Conservation (phyloP, 2,888 invertebrate genomes). For the Gnatocerus cornutus region DNA sequence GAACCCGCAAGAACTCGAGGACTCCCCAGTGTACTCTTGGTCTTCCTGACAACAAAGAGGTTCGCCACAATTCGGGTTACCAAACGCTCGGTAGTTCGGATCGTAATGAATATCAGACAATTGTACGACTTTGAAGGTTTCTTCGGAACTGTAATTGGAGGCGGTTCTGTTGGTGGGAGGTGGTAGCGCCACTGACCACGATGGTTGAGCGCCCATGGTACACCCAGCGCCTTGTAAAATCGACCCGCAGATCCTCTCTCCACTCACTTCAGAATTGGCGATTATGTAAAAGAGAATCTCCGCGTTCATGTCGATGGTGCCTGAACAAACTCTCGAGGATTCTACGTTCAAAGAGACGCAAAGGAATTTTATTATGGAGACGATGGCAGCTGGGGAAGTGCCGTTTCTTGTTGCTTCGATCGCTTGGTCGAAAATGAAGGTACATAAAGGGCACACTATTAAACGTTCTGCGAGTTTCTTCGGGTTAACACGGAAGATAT, state of each 20-base stretch:
- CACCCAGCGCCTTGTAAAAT: constrained; percentile 71
- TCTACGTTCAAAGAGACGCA: constrained; percentile 77
- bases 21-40: constrained; percentile 71
- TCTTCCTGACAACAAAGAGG: constrained; percentile 85
- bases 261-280: constrained; percentile 72
- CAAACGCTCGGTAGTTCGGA: constrained; percentile 79
- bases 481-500: neutral
- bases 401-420: neutral
- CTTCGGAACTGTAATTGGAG: constrained; percentile 72
- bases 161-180: constrained; percentile 13
- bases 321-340: constrained; percentile 76
- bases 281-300: constrained; percentile 77
- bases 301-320: constrained; percentile 76
- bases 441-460: neutral
- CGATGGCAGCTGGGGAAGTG: neutral
- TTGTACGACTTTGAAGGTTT: constrained; percentile 73
- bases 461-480: neutral
- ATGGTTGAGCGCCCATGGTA: constrained; percentile 38
- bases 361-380: constrained; percentile 59
- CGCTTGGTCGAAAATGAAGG: neutral
- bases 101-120: constrained; percentile 89
- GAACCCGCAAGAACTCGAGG: constrained; percentile 76
- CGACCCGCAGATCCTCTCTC: constrained; percentile 74
- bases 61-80: constrained; percentile 82
- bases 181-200: constrained; percentile 59